Evolutionary conservation across 2,113 vertebrate genomes (phyloP).

Genomic region (Camelus bactrianus): DNA sequence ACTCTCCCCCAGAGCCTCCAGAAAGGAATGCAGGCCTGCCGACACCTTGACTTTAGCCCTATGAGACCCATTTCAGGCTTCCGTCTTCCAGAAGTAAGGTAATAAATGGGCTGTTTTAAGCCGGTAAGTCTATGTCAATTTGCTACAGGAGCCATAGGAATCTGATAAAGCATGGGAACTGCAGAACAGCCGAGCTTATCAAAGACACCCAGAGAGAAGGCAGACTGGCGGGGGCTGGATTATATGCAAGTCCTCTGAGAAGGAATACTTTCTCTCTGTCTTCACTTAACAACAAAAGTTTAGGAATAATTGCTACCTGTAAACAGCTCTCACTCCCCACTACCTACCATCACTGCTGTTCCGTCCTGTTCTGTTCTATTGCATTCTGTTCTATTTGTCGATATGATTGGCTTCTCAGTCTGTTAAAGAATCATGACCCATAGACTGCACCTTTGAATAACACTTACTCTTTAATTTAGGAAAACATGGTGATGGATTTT

Average conservation of each 20-base stretch:
- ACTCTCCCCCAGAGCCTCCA: not conserved
- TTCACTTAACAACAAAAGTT: not conserved
- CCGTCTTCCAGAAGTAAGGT: not conserved
- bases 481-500: not conserved
- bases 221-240: no score
- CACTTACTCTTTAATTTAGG: not conserved
- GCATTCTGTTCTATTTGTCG: not conserved
- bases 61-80: not conserved
- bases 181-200: not conserved
- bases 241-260: not conserved
- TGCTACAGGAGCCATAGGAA: not conserved
- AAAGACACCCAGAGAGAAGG: not conserved
- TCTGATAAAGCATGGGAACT: accelerated
- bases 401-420: not conserved
- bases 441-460: not conserved
- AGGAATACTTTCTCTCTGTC: not conserved
- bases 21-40: not conserved
- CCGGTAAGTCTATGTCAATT: accelerated
- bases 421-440: not conserved
- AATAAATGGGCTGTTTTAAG: no score
- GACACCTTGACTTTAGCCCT: not conserved
- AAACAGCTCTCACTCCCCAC: no score
- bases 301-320: not conserved
- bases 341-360: accelerated
- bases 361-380: no score